Percentiles rank a stretch among this genome's conserved stretches.
Conservation (phyloP, 2,888 invertebrate species). For the Drosophila algonquin region DNA sequence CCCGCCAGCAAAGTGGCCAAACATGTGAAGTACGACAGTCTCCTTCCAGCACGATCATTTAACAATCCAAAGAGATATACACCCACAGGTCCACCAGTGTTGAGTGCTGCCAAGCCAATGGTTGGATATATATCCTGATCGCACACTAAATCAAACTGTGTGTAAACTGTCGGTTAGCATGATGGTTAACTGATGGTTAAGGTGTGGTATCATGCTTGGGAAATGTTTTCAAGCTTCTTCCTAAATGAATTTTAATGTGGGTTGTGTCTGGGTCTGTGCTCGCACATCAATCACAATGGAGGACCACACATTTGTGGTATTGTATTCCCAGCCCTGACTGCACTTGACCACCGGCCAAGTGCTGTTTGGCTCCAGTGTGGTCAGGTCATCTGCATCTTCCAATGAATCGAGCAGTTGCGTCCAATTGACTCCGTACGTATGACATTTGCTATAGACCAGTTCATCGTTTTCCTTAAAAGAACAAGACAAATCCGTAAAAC, state of each 20-base stretch:
- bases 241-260: conserved; percentile 47
- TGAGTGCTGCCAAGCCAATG: conserved; percentile 92
- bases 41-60: conserved; percentile 94
- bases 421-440: conserved; percentile 90
- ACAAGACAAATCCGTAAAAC: not conserved
- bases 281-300: conserved; percentile 94
- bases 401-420: conserved; percentile 84
- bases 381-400: conserved; percentile 57
- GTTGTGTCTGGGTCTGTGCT: conserved; percentile 34
- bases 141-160: conserved; percentile 93
- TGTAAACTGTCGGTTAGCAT: conserved; percentile 1
- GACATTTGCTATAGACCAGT: conserved; percentile 88
- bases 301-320: conserved; percentile 88
- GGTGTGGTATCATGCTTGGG: conserved; percentile 20
- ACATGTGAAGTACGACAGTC: conserved; percentile 93
- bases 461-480: conserved; percentile 57
- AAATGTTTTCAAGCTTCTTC: conserved; percentile 49
- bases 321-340: conserved; percentile 91
- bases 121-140: conserved; percentile 94
- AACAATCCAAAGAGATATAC: conserved; percentile 94
- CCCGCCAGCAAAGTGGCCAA: conserved; percentile 92
- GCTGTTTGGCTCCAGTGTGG: conserved; percentile 84
- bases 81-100: conserved; percentile 94
- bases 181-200: not conserved
- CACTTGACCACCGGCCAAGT: conserved; percentile 89